Base-by-base conservation (phyloP, 1,140 invertebrate species). In the Agrypnia vestita region DNA sequence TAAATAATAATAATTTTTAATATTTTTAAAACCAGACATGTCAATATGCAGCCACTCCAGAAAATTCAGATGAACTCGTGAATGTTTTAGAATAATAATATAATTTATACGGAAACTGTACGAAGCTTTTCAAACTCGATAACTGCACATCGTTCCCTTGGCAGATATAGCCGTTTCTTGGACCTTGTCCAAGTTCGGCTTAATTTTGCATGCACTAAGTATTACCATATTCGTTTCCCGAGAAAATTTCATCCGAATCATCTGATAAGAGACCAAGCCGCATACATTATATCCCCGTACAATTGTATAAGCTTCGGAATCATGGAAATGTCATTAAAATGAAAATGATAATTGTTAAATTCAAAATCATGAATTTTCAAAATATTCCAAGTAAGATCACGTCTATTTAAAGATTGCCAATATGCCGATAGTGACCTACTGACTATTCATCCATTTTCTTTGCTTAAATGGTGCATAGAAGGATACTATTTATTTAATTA, bases 171-270 rank as follows among this genome's bases (percentile, higher is more conserved):
- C 13, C 13, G 8, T 53, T 53, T 53, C 51, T 53, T 53, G 51
- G 51, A 56, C 15, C 6, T 56, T 56, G 53, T 56, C 53, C 53
- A 11, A 17, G 12, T 19, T 19, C 0, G 21, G 59, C 13, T 21
- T 62, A 25, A 62, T 25, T 62, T 62, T 11, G 59, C 59, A 21
- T 62, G 19, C 13, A 10, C 25, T 12, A 11, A 6, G 21, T 35
- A 62, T 62, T 25, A 62, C 25, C 59, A 62, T 62, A 62, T 62
- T 62, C 59, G 25, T 62, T 62, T 62, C 19, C 11, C 59, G 21
- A 62, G 59, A 43, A 21, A 35, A 62, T 62, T 9, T 35, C 19
- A 62, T 62, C 53, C n/a, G 12, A 56, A 56, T 56, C 53, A 56
- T 56, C 53, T 56, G 53, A 56, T 56, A 56, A 56, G 53, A 13